These are phyloP conservation scores for Drosophila heteroneura DNA, from an alignment of 2,888 invertebrate genomes.

Conservation along the genomic window DNA sequence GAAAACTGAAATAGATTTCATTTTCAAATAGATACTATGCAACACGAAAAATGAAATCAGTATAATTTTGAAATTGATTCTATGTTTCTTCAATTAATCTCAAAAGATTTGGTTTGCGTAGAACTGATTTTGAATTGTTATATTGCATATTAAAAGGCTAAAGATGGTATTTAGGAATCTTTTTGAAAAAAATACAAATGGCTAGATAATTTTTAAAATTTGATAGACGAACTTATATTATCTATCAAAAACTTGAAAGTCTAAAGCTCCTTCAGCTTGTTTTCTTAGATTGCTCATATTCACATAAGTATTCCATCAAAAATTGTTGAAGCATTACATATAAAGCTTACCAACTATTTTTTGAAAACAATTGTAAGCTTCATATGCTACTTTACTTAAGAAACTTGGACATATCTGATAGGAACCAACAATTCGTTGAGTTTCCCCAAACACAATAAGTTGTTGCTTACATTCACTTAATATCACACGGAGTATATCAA, in stretches of 20 bases:
- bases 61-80: background rate
- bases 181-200: background rate
- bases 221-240: background rate
- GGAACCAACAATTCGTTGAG: background rate
- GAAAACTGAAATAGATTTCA: background rate
- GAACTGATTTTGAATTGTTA: background rate
- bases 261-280: background rate
- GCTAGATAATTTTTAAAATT: background rate
- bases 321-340: background rate
- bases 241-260: no score
- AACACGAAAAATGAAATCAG: background rate
- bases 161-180: no score
- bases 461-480: background rate
- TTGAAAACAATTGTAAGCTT: background rate
- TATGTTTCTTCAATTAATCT: background rate
- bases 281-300: background rate
- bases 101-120: background rate
- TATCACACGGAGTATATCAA: background rate
- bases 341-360: background rate
- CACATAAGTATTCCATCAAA: background rate
- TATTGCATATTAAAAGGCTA: no score
- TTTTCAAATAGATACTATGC: background rate
- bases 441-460: background rate
- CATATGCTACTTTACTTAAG: background rate
- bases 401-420: background rate